phyloP scores from a whole-genome alignment of 2,888 invertebrate species.

The Hirudinaria manillensis region DNA sequence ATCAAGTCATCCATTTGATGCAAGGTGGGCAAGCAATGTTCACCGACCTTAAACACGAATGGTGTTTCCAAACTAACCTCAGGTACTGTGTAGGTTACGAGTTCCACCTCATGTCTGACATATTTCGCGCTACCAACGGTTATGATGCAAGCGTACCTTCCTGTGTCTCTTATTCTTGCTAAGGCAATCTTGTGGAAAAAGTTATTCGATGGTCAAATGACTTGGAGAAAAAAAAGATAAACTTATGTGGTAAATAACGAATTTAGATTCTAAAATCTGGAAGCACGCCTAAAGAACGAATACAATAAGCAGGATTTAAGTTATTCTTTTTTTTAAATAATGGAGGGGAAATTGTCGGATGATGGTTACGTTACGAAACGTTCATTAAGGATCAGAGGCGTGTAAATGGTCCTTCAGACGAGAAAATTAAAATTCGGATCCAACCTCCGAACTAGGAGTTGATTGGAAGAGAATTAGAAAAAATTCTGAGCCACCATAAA shows the following conservation, averaged over 20 bases:
- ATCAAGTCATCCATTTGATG: constrained; percentile 10
- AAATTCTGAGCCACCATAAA: too few species aligned
- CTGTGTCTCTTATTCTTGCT: constrained; percentile 18
- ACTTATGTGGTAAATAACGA: constrained; percentile 5
- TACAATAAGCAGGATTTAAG: too few species aligned
- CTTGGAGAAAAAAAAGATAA: background rate
- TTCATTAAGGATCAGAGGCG: too few species aligned
- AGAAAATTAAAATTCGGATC: too few species aligned
- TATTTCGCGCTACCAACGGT: background rate
- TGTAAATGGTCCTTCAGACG: too few species aligned
- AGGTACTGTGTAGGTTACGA: constrained; percentile 18
- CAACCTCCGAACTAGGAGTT: too few species aligned
- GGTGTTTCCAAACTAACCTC: constrained; percentile 28
- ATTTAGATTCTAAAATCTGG: constrained; percentile 15
- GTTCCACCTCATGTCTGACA: constrained; percentile 13
- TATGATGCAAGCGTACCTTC: constrained; percentile 13
- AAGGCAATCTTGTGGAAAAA: constrained; percentile 2
- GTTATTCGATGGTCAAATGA: background rate
- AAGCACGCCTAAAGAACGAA: too few species aligned
- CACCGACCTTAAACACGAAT: constrained; percentile 18
- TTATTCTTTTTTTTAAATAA: too few species aligned
- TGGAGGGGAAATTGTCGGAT: too few species aligned
- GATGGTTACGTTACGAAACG: too few species aligned
- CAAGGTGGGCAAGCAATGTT: background rate
- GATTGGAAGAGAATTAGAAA: too few species aligned